These are phyloP conservation scores for Gobius niger DNA, from an alignment of 2,113 vertebrate genomes.

Conservation along the genomic window DNA sequence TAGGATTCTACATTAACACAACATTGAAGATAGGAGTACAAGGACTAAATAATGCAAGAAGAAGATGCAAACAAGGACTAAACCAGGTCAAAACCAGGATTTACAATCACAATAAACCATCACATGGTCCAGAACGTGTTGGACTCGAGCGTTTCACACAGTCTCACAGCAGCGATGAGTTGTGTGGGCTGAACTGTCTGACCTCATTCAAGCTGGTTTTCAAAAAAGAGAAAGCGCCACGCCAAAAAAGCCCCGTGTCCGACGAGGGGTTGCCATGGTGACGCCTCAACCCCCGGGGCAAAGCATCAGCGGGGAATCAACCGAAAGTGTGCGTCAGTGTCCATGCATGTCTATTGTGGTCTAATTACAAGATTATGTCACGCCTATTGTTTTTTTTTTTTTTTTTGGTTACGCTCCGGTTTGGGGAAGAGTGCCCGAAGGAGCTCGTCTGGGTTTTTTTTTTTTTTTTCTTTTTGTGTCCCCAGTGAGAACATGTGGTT, in stretches of 20 bases:
- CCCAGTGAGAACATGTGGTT: constrained; percentile 13
- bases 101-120: not conserved
- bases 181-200: constrained; percentile 34
- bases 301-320: constrained; percentile 63
- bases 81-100: not conserved
- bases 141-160: constrained; percentile 53
- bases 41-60: not conserved
- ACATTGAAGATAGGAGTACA: not conserved
- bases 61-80: not conserved
- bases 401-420: constrained; percentile 11
- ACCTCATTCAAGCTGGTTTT: constrained; percentile 59
- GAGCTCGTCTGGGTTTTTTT: constrained; percentile 6
- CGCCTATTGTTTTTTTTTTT: constrained; percentile 37
- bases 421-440: not conserved
- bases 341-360: constrained; percentile 3
- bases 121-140: not conserved
- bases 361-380: constrained; percentile 33
- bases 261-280: constrained; percentile 63
- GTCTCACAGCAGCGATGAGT: constrained; percentile 31
- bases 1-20: not conserved
- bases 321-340: constrained; percentile 43
- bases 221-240: constrained; percentile 48
- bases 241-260: constrained; percentile 48
- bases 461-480: not conserved
- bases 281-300: constrained; percentile 46